These are phyloP conservation scores for Microcaecilia unicolor DNA, from an alignment of 2,797 vertebrate species.

Conservation along the genomic window DNA sequence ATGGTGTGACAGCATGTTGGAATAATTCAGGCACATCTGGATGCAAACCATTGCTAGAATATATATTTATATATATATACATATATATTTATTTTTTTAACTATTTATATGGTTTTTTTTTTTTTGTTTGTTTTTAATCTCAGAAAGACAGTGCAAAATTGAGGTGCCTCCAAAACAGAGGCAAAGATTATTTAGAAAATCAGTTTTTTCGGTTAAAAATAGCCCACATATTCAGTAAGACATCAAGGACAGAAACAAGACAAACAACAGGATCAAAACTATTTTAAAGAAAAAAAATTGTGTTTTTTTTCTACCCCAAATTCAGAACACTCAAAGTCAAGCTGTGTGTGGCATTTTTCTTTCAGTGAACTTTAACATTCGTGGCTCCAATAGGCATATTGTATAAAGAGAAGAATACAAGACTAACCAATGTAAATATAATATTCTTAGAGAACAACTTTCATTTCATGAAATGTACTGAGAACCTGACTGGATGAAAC, in stretches of 20 bases:
- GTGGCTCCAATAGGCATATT: too few relatives aligned
- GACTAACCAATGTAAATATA: conserved; percentile 6
- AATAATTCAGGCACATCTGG: conserved; percentile 53
- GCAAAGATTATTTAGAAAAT: conserved; percentile 35
- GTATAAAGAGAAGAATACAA: too few relatives aligned
- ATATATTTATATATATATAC: too few relatives aligned
- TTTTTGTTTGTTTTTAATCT: conserved; percentile 26
- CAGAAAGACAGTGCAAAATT: conserved; percentile 49
- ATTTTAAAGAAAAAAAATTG: conserved; percentile 12
- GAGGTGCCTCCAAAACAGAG: conserved; percentile 31
- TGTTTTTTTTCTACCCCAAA: conserved; percentile 14
- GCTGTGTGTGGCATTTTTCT: conserved; percentile 9
- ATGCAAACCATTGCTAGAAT: too few relatives aligned
- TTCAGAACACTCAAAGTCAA: conserved; percentile 17
- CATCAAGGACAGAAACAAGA: conserved; percentile 11
- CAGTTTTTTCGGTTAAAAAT: conserved; percentile 20
- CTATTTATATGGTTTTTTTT: conserved; percentile 14
- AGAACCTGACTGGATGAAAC: too few relatives aligned
- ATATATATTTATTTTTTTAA: too few relatives aligned
- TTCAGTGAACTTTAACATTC: too few relatives aligned
- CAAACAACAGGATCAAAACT: conserved; percentile 8
- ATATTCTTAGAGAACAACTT: conserved; percentile 11
- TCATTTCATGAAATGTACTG: neutral
- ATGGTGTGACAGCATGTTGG: conserved; percentile 44
- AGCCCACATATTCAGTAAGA: conserved; percentile 26